These are phyloP conservation scores for Hirundichthys speculiger DNA, from an alignment of 2,113 vertebrate genomes.

Conservation along the genomic window DNA sequence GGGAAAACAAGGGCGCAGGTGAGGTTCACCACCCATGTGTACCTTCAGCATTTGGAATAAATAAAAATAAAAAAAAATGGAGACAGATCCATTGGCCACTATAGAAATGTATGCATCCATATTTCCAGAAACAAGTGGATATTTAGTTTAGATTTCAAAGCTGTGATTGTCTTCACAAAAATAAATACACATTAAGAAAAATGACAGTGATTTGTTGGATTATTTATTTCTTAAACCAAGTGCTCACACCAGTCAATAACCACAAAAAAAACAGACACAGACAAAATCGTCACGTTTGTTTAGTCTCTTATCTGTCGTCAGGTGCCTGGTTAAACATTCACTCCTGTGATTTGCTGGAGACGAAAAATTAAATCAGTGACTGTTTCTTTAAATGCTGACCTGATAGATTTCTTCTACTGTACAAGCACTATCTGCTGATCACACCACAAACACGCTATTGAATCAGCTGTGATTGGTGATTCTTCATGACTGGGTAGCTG, in stretches of 20 bases:
- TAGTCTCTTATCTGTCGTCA: conserved; percentile 34
- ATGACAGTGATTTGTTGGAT: not conserved
- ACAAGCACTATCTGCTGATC: not conserved
- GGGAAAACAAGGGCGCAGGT: conserved; percentile 41
- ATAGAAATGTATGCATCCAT: not conserved
- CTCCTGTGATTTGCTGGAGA: conserved; percentile 8
- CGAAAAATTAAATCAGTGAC: not conserved
- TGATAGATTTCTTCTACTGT: conserved; percentile 4
- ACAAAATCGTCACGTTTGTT: conserved; percentile 44
- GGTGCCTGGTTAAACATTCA: conserved; percentile 59
- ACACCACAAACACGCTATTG: conserved; percentile 8
- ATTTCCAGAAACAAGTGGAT: not conserved
- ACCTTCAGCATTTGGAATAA: not conserved
- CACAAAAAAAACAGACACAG: conserved; percentile 12
- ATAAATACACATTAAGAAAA: not conserved
- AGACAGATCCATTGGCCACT: not conserved
- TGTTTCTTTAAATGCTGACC: not conserved
- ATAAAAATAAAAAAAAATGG: not conserved
- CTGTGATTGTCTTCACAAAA: not conserved
- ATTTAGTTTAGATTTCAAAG: not conserved
- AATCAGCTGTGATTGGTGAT: conserved; percentile 3
- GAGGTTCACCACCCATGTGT: conserved; percentile 19
- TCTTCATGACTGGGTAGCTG: not conserved
- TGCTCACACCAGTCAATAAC: conserved; percentile 2
- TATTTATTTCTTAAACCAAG: conserved; percentile 1